Conservation (phyloP, 2,888 invertebrate species). For the Apamea epomidion region DNA sequence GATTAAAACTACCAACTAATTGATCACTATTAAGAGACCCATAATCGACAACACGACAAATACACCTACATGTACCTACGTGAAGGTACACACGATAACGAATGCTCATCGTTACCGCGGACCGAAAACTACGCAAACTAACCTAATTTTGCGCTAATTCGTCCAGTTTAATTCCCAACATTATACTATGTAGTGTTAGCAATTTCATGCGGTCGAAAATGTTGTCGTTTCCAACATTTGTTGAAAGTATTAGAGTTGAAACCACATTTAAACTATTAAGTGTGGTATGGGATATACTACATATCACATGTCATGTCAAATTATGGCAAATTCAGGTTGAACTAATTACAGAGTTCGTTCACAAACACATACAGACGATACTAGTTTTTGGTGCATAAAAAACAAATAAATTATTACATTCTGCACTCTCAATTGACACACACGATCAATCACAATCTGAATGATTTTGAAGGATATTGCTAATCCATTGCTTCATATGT, state of each 20-base stretch:
- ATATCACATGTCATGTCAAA: not conserved
- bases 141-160: constrained; percentile 48
- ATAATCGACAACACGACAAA: not conserved
- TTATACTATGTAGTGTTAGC: not conserved
- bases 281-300: not conserved
- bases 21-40: not conserved
- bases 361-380: not conserved
- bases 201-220: constrained; percentile 23
- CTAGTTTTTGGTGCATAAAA: not conserved
- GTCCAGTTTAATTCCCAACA: constrained; percentile 21
- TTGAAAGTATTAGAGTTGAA: constrained; percentile 13
- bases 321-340: not conserved
- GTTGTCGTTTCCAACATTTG: not conserved
- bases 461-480: too few relatives aligned
- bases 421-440: too few relatives aligned
- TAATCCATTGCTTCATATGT: too few relatives aligned
- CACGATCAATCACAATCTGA: too few relatives aligned
- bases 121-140: constrained; percentile 52
- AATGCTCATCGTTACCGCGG: constrained; percentile 41
- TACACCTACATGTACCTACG: not conserved
- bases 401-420: not conserved
- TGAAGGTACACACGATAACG: constrained; percentile 25
- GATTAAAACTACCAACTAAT: constrained; percentile 15
- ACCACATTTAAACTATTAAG: constrained; percentile 17
- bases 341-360: not conserved